Evolutionary conservation across 2,888 invertebrate genomes (phyloP), one percentile per base, ranked within the genome.

Genomic region (Pyrrhia umbra): DNA sequence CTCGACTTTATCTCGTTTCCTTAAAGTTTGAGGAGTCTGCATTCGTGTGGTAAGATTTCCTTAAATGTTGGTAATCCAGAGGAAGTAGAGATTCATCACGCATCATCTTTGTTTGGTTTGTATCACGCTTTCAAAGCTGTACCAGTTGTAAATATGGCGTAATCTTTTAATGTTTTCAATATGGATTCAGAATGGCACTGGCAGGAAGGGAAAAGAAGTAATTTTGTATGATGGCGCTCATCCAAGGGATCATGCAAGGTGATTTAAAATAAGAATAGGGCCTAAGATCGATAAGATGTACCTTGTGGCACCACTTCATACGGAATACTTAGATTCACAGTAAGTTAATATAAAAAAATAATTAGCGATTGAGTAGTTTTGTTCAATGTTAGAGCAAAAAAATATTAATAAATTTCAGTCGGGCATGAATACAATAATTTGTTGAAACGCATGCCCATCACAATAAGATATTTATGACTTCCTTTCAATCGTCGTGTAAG

Each of bases 11-110:
- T 49, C 2, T 13, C 39, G 2, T 15, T 2, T 4, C 6, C 18
- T 55, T 55, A 51, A 37, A 23, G 57, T 18, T 4, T 13, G 0
- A 20, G 0, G 0, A 13, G 15, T 0, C 10, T 47, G 25, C 42
- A 58, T 1, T 9, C 3, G 0, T 54, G 2, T 45, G n/a, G 39
- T 20, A 18, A 37, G 27, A 4, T 51, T 42, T 51, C 43, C 39
- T 73, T 25, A 59, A 68, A 51, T 52, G 54, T 68, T 46, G 37
- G 61, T 86, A 86, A 85, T 84, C 83, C 75, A 63, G 49, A 79
- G 85, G 83, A 85, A 79, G 81, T 78, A 72, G 64, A 73, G 83
- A 82, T 84, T 77, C 79, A 84, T 83, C 78, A 69, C 66, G 72
- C 25, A 57, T 66, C 65, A 66, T 50, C 54, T 51, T 70, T 79